Conservation (phyloP, 2,797 vertebrate species). For the Dendrocincla tyrannina region DNA sequence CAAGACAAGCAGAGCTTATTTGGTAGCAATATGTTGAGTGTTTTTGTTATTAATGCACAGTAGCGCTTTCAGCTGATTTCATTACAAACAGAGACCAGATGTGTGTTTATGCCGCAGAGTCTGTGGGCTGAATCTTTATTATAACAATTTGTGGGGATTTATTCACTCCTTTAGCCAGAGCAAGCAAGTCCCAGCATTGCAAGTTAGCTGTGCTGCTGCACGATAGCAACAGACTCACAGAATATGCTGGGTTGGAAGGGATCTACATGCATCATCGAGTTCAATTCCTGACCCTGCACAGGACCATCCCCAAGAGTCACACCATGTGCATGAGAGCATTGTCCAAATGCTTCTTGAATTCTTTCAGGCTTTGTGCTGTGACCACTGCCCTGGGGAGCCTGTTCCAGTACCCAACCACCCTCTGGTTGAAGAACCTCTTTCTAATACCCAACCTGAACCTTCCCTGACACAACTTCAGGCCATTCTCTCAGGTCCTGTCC, state of each 20-base stretch:
- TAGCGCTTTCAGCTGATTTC: conserved; percentile 73
- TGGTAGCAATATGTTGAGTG: conserved; percentile 67
- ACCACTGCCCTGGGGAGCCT: neutral
- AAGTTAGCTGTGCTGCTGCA: neutral
- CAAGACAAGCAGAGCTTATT: conserved; percentile 63
- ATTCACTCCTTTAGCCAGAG: conserved; percentile 35
- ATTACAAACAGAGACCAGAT: conserved; percentile 78
- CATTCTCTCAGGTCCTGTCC: neutral
- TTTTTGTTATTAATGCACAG: conserved; percentile 75
- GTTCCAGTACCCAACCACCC: neutral
- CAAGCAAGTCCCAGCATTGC: neutral
- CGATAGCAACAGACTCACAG: neutral
- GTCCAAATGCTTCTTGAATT: neutral
- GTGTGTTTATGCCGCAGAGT: conserved; percentile 67
- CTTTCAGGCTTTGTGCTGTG: neutral
- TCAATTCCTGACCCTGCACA: neutral
- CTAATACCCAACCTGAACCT: neutral
- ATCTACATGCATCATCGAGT: too few species aligned
- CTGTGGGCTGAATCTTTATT: conserved; percentile 73
- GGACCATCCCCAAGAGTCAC: neutral
- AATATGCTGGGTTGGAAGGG: neutral
- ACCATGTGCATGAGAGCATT: neutral
- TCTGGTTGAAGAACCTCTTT: neutral
- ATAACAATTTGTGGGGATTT: conserved; percentile 66
- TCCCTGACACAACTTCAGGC: neutral